These are phyloP conservation scores for Pterostichus niger DNA, from an alignment of 2,888 invertebrate species.

Conservation along the genomic window DNA sequence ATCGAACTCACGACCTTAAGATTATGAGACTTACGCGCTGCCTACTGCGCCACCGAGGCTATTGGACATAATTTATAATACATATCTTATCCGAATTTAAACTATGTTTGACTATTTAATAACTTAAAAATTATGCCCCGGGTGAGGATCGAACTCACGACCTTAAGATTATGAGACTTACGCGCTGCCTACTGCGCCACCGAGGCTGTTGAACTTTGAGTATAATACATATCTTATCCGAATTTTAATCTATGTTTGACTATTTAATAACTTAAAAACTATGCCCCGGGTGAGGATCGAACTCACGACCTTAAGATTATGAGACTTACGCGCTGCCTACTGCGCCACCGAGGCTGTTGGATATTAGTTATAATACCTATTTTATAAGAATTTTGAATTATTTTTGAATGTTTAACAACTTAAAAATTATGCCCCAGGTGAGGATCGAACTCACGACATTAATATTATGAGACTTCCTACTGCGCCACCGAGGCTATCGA, in stretches of 20 bases:
- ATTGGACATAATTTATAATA: too few relatives aligned
- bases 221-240: too few relatives aligned
- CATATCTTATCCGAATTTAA: too few relatives aligned
- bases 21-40: conserved; percentile 95
- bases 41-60: conserved; percentile 92
- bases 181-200: conserved; percentile 94
- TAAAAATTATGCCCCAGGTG: conserved; percentile 86
- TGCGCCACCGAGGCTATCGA: too few relatives aligned
- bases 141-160: conserved; percentile 98
- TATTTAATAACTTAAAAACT: too few relatives aligned
- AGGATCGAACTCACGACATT: conserved; percentile 98
- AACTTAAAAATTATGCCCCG: conserved; percentile 83
- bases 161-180: conserved; percentile 96
- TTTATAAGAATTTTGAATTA: too few relatives aligned
- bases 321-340: conserved; percentile 95
- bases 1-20: conserved; percentile 98
- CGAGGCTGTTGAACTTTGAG: conserved; percentile 84
- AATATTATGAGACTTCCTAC: conserved; percentile 95
- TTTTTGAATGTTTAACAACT: too few relatives aligned
- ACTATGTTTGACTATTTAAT: too few relatives aligned
- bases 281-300: conserved; percentile 96
- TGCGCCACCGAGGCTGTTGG: too few relatives aligned
- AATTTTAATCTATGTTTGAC: too few relatives aligned
- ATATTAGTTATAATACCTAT: too few relatives aligned
- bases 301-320: conserved; percentile 97